Conservation (phyloP, 1,140 invertebrate genomes). For the Araneus ventricosus region DNA sequence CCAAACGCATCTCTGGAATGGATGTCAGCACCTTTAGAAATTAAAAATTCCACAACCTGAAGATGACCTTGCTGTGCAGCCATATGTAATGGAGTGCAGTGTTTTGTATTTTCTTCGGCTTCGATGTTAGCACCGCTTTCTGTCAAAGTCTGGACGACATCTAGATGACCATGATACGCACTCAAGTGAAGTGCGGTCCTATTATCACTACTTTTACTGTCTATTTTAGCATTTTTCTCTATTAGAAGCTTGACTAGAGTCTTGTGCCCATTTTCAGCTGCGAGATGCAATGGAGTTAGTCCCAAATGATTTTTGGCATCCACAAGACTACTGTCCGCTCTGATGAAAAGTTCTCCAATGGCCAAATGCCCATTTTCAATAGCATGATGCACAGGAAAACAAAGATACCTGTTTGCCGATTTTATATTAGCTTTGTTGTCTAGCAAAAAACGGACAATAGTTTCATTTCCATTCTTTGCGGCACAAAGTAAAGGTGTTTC, state of each 20-base stretch:
- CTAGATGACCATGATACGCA: not conserved
- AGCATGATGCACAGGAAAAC: constrained; percentile 79
- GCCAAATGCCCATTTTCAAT: constrained; percentile 78
- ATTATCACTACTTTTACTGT: too few species aligned
- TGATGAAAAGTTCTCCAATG: not conserved
- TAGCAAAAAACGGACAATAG: constrained; percentile 80
- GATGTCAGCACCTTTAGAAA: constrained; percentile 12
- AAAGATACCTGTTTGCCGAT: constrained; percentile 70
- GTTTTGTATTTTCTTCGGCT: constrained; percentile 38
- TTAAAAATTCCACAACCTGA: not conserved
- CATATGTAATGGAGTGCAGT: constrained; percentile 79
- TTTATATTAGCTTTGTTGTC: constrained; percentile 78
- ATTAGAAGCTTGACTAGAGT: too few species aligned
- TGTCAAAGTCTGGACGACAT: constrained; percentile 1
- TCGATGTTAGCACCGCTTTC: constrained; percentile 32
- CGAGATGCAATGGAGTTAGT: too few species aligned
- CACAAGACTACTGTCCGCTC: not conserved
- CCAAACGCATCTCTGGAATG: not conserved
- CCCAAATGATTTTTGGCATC: not conserved
- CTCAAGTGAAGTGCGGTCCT: not conserved
- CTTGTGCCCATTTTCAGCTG: too few species aligned
- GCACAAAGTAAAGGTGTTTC: constrained; percentile 79
- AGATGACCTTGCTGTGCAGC: constrained; percentile 78
- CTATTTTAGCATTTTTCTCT: too few species aligned
- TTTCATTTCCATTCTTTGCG: constrained; percentile 79